A percentile compares a stretch with the other conserved stretches of the same genome.
Conservation (phyloP, 1,140 invertebrate genomes). For the Drosophila virilis region DNA sequence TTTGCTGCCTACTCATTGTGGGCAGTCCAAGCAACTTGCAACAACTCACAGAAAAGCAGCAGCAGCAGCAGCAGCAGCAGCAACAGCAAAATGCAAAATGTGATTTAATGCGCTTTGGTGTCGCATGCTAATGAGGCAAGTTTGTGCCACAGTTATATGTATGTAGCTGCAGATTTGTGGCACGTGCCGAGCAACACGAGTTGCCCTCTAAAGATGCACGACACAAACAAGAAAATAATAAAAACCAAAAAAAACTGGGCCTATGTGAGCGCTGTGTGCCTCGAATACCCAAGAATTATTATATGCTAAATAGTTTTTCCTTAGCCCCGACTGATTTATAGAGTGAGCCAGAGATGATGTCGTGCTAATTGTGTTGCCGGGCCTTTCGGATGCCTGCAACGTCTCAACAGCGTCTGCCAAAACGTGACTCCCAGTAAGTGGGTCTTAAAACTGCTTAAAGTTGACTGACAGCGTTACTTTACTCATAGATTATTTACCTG, state of each 20-base stretch:
- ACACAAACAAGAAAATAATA: neutral
- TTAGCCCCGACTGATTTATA: constrained; percentile 37
- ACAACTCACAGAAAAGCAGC: constrained; percentile 9
- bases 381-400: constrained; percentile 11
- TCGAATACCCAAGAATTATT: constrained; percentile 33
- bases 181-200: constrained; percentile 43
- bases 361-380: constrained; percentile 49
- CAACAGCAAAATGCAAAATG: constrained; percentile 39
- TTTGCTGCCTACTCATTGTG: constrained; percentile 10
- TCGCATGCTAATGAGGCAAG: constrained; percentile 55
- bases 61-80: constrained; percentile 3
- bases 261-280: constrained; percentile 20
- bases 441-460: constrained; percentile 9
- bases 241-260: constrained; percentile 8
- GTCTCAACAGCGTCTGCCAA: neutral
- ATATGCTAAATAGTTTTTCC: constrained; percentile 47
- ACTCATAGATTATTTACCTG: neutral
- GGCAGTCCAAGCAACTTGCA: constrained; percentile 21
- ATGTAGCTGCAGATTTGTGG: constrained; percentile 34
- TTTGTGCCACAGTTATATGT: constrained; percentile 27
- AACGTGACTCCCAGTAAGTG: constrained; percentile 35
- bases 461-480: constrained; percentile 25
- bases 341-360: constrained; percentile 34
- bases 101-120: constrained; percentile 53
- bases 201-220: constrained; percentile 25